phyloP scores from a whole-genome alignment of 2,113 vertebrate species.

The Meleagris gallopavo region DNA sequence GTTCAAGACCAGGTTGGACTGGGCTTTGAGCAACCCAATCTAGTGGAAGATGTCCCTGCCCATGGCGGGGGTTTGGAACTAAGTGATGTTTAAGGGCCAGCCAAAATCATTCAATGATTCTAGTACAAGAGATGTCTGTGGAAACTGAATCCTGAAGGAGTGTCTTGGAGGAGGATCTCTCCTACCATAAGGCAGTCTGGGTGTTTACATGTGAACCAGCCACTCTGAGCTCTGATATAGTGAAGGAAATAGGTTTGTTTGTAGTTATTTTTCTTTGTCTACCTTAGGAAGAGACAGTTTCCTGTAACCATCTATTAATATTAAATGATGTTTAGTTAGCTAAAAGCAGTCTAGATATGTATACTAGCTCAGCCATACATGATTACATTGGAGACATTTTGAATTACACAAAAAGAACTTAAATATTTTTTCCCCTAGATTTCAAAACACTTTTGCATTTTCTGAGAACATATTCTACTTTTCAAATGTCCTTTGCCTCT shows the following conservation, averaged over 20 bases:
- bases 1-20: no score
- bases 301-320: neutral
- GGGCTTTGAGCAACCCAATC: no score
- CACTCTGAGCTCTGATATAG: no score
- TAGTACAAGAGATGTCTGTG: neutral
- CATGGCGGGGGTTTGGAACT: no score
- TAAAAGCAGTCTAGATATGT: neutral
- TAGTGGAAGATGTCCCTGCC: no score
- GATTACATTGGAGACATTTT: neutral
- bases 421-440: neutral
- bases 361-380: neutral
- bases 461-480: neutral
- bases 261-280: neutral
- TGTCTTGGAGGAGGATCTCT: neutral
- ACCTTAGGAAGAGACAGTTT: neutral
- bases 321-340: neutral
- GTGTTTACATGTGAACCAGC: no score
- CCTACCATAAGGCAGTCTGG: no score
- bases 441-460: neutral
- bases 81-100: no score
- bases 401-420: neutral
- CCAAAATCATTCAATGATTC: neutral
- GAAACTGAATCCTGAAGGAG: neutral
- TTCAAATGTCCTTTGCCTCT: neutral
- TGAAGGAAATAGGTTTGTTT: neutral